Evolutionary conservation across 2,113 vertebrate species (phyloP), one percentile per base, ranked within the genome.

Genomic region (Mystacornis crossleyi): DNA sequence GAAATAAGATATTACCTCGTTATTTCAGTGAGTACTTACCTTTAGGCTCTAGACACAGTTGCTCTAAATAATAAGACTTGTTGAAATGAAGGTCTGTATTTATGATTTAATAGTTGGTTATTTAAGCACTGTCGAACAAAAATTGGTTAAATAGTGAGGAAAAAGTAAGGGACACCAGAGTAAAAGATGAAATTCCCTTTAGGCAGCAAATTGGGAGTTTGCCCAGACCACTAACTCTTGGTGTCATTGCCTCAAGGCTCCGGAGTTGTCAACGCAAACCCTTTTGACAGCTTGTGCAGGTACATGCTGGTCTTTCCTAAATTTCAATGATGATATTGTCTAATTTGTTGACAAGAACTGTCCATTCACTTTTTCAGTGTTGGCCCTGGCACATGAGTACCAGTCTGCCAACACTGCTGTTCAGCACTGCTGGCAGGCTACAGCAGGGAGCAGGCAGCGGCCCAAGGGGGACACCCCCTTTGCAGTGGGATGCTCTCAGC

Each of bases 201-300:
- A 81, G 40, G 12, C 20, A 73, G 47, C 48, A 62, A 33, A 50
- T 33, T 65, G 29, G 29, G 31, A 70, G 8, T 21, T 43, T 66
- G 8, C 10, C 47, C 16, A n/a, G 60, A 14, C 14, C 26, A 26
- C 70, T 86, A 67, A 21, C 17, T 38, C 33, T 55, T 18, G 1
- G 6, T 40, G 13, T n/a, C 6, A 9, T 10, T 45, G 10, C 20
- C 61, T 23, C n/a, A 69, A 12, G 9, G 40, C 36, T 54, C 58
- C 0, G 0, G 42, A 65, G 14, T 25, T 83, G 34, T 50, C 53
- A 89, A 26, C 0, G 0, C 0, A 0, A 77, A 61, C 9, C 8
- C 53, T 85, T 92, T 64, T 60, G n/a, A 70, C 65, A 93, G 26
- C n/a, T 40, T 2, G 0, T 34, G 28, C 7, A 55, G 36, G 36